These are phyloP conservation scores for Pterocles orientalis DNA, from an alignment of 2,113 vertebrate genomes.

Conservation along the genomic window DNA sequence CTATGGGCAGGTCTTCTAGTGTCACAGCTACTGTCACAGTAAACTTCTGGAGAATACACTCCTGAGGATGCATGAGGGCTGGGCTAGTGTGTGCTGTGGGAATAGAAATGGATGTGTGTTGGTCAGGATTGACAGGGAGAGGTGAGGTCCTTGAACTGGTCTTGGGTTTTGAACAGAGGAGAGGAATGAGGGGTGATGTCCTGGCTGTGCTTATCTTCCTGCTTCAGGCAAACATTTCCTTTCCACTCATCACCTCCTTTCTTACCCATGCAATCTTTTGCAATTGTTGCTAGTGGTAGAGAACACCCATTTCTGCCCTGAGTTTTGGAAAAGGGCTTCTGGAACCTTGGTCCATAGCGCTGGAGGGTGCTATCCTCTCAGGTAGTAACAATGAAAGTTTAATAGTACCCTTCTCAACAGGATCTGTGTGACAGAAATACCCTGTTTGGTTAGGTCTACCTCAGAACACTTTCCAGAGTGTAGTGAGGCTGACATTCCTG, in stretches of 20 bases:
- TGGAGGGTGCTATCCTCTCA: neutral
- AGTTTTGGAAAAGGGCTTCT: neutral
- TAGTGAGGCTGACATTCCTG: neutral
- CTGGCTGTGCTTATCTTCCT: neutral
- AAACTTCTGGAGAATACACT: neutral
- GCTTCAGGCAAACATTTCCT: neutral
- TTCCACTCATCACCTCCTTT: neutral
- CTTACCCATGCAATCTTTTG: neutral
- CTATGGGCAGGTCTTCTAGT: neutral
- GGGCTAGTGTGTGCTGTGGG: neutral
- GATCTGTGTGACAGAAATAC: neutral
- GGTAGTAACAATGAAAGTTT: neutral
- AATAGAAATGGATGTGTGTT: neutral
- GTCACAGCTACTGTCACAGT: neutral
- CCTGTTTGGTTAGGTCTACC: neutral
- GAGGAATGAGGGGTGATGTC: neutral
- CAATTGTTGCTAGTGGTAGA: neutral
- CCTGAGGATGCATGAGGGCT: neutral
- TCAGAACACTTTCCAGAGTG: neutral
- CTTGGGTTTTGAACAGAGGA: neutral
- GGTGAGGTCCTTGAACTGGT: neutral
- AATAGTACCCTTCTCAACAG: neutral
- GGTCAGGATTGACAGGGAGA: neutral
- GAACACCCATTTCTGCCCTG: neutral
- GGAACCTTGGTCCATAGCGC: neutral